These are phyloP conservation scores for Metaphire vulgaris DNA, from an alignment of 1,140 invertebrate genomes.

Conservation along the genomic window DNA sequence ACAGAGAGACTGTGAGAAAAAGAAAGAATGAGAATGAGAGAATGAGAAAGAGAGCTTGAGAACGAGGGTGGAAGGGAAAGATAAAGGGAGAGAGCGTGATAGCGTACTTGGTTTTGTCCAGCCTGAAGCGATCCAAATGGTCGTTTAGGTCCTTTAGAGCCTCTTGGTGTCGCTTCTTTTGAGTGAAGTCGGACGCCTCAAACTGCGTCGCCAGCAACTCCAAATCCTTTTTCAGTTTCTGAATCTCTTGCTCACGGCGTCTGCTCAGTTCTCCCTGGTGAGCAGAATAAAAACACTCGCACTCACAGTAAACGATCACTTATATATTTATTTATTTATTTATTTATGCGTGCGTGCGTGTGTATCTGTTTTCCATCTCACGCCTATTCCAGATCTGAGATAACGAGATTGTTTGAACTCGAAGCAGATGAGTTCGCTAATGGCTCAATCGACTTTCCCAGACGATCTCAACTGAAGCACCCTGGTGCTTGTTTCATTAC, in stretches of 20 bases:
- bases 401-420: too few relatives aligned
- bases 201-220: conserved; percentile 43
- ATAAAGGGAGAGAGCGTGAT: neutral
- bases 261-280: conserved; percentile 43
- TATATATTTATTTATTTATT: too few relatives aligned
- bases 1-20: neutral
- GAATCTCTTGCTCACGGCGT: conserved; percentile 46
- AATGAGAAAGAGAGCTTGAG: neutral
- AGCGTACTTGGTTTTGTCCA: conserved; percentile 6
- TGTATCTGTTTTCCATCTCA: too few relatives aligned
- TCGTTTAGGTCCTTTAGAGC: conserved; percentile 49
- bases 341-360: too few relatives aligned
- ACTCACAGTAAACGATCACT: too few relatives aligned
- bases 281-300: neutral
- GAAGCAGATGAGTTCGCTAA: too few relatives aligned
- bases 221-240: conserved; percentile 49
- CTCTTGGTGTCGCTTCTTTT: conserved; percentile 48
- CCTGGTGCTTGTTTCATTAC: too few relatives aligned
- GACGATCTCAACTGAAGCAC: too few relatives aligned
- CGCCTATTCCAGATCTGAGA: too few relatives aligned
- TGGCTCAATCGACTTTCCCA: too few relatives aligned
- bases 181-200: conserved; percentile 42
- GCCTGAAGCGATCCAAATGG: conserved; percentile 42
- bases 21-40: neutral
- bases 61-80: neutral